Conservation (phyloP, 2,888 invertebrate species). For the Eupeodes luniger region DNA sequence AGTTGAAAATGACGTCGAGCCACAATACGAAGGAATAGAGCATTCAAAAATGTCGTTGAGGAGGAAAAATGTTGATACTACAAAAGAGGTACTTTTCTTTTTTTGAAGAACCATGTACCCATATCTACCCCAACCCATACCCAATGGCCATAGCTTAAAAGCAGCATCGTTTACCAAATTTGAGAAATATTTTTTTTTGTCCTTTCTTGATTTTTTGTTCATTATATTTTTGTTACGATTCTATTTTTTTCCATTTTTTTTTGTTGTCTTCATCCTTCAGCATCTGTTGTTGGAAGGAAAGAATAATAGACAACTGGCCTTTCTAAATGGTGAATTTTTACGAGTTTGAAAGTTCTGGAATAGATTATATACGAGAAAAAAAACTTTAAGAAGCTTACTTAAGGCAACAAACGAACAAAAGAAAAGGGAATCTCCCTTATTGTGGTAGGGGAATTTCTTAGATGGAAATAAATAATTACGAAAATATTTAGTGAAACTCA, state of each 20-base stretch:
- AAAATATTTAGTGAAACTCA: too few species aligned
- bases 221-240: conserved; percentile 29
- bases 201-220: conserved; percentile 3
- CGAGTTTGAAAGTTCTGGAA: not conserved
- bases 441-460: too few species aligned
- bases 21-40: not conserved
- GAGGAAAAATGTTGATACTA: conserved; percentile 42
- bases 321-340: conserved; percentile 15
- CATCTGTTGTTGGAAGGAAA: conserved; percentile 42
- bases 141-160: conserved; percentile 50
- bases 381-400: too few species aligned
- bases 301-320: conserved; percentile 31
- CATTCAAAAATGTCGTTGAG: conserved; percentile 17
- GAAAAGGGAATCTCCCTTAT: too few species aligned
- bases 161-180: conserved; percentile 67
- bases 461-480: too few species aligned
- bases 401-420: too few species aligned
- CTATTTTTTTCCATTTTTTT: conserved; percentile 1
- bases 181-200: conserved; percentile 22
- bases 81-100: conserved; percentile 42
- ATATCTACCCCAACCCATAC: too few species aligned
- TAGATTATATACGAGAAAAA: too few species aligned
- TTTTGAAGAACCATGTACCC: conserved; percentile 39
- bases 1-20: conserved; percentile 7
- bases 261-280: conserved; percentile 31